Conservation (phyloP, 1,140 invertebrate genomes). For the Bombus consobrinus region DNA sequence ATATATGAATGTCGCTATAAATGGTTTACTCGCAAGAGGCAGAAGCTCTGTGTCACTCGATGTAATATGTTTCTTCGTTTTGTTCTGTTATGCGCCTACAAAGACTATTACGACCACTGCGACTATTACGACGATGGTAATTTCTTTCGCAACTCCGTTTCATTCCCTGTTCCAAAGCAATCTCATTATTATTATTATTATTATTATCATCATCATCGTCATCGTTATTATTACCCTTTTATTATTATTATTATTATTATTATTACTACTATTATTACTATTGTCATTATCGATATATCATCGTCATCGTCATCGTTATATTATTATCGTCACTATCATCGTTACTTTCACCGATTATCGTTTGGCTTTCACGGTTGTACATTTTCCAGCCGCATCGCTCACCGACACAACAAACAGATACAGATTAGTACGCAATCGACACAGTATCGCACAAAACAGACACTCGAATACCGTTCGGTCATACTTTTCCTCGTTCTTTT, state of each 20-base stretch:
- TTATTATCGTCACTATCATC: not conserved
- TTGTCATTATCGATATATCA: conserved; percentile 34
- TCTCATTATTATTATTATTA: conserved; percentile 1
- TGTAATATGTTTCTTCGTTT: conserved; percentile 81
- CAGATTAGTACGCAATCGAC: not conserved
- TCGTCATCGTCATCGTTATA: not conserved
- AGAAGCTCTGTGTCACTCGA: conserved; percentile 78
- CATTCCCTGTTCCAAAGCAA: conserved; percentile 64
- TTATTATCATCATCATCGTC: rapidly evolving
- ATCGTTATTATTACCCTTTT: not conserved
- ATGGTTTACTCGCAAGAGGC: conserved; percentile 70
- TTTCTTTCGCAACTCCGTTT: conserved; percentile 76
- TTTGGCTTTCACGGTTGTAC: conserved; percentile 64
- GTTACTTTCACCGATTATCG: conserved; percentile 49
- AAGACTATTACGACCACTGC: conserved; percentile 83
- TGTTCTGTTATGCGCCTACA: conserved; percentile 82
- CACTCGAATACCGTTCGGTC: not conserved
- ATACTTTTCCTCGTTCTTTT: not conserved
- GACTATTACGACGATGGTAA: conserved; percentile 83
- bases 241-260: not conserved
- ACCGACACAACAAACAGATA: conserved; percentile 25
- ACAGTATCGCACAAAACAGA: not conserved
- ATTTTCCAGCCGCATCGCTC: conserved; percentile 2
- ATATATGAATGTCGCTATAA: conserved; percentile 73
- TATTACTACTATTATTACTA: not conserved